Percentiles rank a stretch among this genome's conserved stretches.
Conservation (phyloP, 2,113 vertebrate species). For the Taurulus bubalis region DNA sequence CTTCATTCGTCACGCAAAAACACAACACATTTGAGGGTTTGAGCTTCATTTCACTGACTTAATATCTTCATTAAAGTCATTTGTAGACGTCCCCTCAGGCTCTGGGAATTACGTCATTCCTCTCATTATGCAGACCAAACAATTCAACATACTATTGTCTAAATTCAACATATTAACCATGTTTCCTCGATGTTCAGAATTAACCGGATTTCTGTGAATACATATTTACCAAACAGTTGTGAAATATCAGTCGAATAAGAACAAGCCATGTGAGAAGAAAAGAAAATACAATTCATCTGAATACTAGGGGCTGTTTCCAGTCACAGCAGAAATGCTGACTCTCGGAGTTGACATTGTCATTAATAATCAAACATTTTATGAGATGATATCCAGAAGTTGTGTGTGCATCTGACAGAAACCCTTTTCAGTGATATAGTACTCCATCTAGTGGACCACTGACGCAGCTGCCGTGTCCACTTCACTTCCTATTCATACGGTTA, state of each 20-base stretch:
- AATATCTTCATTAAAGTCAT: not conserved
- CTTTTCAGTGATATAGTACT: not conserved
- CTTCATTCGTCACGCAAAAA: too few species aligned
- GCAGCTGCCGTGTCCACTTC: not conserved
- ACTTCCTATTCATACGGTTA: not conserved
- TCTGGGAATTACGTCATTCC: not conserved
- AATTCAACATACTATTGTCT: not conserved
- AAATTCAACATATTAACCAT: not conserved
- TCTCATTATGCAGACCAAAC: not conserved
- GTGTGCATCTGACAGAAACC: not conserved
- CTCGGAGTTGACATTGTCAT: not conserved
- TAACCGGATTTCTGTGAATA: not conserved
- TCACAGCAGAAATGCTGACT: not conserved
- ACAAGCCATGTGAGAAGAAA: not conserved
- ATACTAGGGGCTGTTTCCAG: not conserved
- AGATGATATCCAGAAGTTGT: not conserved
- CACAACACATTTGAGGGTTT: too few species aligned
- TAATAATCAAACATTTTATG: not conserved
- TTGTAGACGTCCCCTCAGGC: not conserved
- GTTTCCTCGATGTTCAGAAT: not conserved
- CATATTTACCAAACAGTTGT: too few species aligned
- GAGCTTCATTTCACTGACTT: too few species aligned
- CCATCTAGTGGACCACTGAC: constrained; percentile 62
- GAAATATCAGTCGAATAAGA: not conserved
- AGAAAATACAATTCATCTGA: not conserved